phyloP scores from a whole-genome alignment of 1,140 invertebrate species.

The Asobara japonica region DNA sequence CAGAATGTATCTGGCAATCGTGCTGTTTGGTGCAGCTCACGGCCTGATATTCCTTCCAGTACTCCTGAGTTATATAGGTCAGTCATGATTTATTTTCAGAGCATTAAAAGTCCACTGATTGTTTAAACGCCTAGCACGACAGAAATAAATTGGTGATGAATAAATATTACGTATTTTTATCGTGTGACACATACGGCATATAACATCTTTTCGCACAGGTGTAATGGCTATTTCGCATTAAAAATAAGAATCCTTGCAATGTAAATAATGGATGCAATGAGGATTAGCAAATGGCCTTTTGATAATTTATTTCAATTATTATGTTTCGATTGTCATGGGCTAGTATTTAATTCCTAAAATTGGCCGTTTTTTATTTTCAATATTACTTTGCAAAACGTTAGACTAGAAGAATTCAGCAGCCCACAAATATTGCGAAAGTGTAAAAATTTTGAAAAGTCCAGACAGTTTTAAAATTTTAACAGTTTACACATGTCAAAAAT shows the following conservation, averaged over 20 bases:
- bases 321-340: too few species aligned
- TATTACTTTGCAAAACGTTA: too few species aligned
- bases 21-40: constrained; percentile 94
- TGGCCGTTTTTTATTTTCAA: too few species aligned
- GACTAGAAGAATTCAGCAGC: too few species aligned
- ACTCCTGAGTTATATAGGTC: constrained; percentile 94
- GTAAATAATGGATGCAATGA: too few species aligned
- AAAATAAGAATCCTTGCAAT: background rate
- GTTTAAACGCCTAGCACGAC: constrained; percentile 32
- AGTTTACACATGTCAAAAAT: too few species aligned
- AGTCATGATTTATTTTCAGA: constrained; percentile 60
- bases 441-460: too few species aligned
- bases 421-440: too few species aligned
- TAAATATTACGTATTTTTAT: background rate
- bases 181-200: background rate
- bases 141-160: background rate
- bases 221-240: background rate
- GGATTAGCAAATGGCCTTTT: too few species aligned
- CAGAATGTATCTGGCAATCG: constrained; percentile 97
- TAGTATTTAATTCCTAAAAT: too few species aligned
- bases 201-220: background rate
- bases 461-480: too few species aligned
- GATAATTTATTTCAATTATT: too few species aligned
- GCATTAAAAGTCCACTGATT: constrained; percentile 34
- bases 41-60: constrained; percentile 97